Percentiles rank a stretch among this genome's conserved stretches.
Evolutionary conservation across 1,140 invertebrate species (phyloP).

Genomic region (Argopecten irradians): DNA sequence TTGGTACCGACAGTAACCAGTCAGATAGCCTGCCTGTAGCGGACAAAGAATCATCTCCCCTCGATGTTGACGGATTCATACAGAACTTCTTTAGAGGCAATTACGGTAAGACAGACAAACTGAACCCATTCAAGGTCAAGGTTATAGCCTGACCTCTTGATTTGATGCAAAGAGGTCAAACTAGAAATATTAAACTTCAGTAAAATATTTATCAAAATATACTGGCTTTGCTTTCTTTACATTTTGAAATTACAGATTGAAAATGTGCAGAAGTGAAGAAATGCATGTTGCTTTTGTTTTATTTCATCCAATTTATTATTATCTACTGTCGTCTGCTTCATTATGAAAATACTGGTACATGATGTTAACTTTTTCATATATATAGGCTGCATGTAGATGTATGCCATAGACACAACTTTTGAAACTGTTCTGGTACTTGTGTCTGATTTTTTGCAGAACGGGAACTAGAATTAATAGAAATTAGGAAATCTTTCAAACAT

Average conservation of each 20-base stretch:
- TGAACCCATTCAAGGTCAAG: too few species aligned
- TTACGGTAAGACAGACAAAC: slow-evolving; percentile 47
- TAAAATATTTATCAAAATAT: too few species aligned
- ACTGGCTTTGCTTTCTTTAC: too few species aligned
- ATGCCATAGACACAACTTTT: too few species aligned
- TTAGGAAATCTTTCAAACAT: slow-evolving; percentile 59
- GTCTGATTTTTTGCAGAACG: slow-evolving; percentile 60
- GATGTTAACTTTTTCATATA: too few species aligned
- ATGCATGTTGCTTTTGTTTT: background rate
- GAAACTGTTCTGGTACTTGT: background rate
- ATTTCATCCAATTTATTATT: background rate
- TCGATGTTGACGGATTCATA: slow-evolving; percentile 61
- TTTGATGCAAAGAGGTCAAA: too few species aligned
- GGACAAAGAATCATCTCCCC: slow-evolving; percentile 9
- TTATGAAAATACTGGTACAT: too few species aligned
- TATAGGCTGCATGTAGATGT: too few species aligned
- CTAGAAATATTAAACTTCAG: too few species aligned
- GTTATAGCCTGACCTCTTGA: too few species aligned
- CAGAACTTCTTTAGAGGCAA: slow-evolving; percentile 58
- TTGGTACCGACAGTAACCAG: slow-evolving; percentile 32
- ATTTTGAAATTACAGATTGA: too few species aligned
- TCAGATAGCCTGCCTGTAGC: slow-evolving; percentile 4
- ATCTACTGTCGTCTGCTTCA: background rate
- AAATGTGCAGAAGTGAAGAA: too few species aligned
- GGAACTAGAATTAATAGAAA: slow-evolving; percentile 65